Conservation (phyloP, 2,888 invertebrate species). For the Leptarthrus brevirostris region DNA sequence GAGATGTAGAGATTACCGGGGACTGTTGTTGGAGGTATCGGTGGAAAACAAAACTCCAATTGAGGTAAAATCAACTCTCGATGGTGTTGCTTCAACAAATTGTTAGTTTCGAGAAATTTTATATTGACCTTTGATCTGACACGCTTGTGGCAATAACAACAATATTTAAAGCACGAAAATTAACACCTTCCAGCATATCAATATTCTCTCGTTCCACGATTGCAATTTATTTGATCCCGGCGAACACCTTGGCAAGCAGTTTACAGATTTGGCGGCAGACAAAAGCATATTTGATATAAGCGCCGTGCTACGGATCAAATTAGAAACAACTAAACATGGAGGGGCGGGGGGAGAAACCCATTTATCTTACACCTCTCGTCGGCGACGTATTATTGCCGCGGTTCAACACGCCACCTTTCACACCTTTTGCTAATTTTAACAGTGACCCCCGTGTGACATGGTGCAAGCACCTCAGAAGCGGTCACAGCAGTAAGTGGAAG, state of each 20-base stretch:
- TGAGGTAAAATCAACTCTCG: constrained; percentile 50
- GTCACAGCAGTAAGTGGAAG: background rate
- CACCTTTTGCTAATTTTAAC: constrained; percentile 9
- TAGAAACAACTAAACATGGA: background rate
- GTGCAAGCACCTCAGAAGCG: constrained; percentile 20
- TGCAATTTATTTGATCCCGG: background rate
- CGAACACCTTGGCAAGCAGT: background rate
- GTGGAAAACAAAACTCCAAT: constrained; percentile 37
- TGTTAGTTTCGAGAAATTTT: constrained; percentile 51
- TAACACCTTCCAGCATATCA: constrained; percentile 61
- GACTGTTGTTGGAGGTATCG: constrained; percentile 26
- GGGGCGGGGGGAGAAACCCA: background rate
- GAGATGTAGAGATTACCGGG: constrained; percentile 33
- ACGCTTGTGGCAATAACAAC: constrained; percentile 67
- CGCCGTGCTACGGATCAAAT: background rate
- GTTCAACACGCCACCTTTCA: too few relatives aligned
- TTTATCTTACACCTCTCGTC: too few relatives aligned
- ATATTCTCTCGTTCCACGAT: background rate
- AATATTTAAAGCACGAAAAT: constrained; percentile 66
- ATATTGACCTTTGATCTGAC: constrained; percentile 62
- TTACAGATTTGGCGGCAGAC: too few relatives aligned
- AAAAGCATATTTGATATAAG: too few relatives aligned
- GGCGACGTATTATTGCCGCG: too few relatives aligned
- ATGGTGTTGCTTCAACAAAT: constrained; percentile 50
- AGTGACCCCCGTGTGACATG: constrained; percentile 19